phyloP scores from a whole-genome alignment of 1,140 invertebrate genomes.

The Ctenoplectra terminalis region DNA sequence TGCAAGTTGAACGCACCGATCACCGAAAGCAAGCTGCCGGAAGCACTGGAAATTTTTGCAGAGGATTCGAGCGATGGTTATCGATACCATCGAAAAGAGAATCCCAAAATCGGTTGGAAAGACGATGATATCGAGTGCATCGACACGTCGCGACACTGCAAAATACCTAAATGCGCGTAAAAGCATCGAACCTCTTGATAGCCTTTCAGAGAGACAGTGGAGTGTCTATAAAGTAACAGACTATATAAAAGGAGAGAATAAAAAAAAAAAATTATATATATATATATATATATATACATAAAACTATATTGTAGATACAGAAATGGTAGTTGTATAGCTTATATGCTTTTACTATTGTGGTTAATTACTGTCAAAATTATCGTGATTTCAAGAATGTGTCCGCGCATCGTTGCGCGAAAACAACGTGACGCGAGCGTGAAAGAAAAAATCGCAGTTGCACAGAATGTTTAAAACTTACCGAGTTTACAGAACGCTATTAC shows the following conservation, averaged over 20 bases:
- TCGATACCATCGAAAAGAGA: neutral
- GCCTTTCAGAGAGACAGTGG: slow-evolving; percentile 41
- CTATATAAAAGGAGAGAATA: slow-evolving; percentile 42
- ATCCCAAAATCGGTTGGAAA: neutral
- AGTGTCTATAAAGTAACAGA: slow-evolving; percentile 56
- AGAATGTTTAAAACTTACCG: neutral
- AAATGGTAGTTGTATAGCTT: slow-evolving; percentile 82
- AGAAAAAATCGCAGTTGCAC: neutral
- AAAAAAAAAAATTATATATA: slow-evolving; percentile 52
- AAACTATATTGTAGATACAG: slow-evolving; percentile 83
- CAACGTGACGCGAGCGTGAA: slow-evolving; percentile 13
- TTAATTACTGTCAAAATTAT: slow-evolving; percentile 79
- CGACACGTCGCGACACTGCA: slow-evolving; percentile 12
- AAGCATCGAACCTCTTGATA: slow-evolving; percentile 43
- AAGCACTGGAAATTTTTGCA: neutral
- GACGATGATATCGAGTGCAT: neutral
- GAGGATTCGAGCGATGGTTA: neutral
- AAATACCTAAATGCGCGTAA: slow-evolving; percentile 35
- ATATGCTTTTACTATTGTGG: slow-evolving; percentile 82
- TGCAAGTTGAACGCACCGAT: neutral
- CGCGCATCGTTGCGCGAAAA: slow-evolving; percentile 5
- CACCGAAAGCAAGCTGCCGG: neutral
- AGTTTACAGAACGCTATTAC: slow-evolving; percentile 28
- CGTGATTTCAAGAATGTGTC: slow-evolving; percentile 60
- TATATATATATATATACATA: slow-evolving; percentile 69